phyloP scores from a whole-genome alignment of 1,140 invertebrate species.

The Neuroterus valhalla region DNA sequence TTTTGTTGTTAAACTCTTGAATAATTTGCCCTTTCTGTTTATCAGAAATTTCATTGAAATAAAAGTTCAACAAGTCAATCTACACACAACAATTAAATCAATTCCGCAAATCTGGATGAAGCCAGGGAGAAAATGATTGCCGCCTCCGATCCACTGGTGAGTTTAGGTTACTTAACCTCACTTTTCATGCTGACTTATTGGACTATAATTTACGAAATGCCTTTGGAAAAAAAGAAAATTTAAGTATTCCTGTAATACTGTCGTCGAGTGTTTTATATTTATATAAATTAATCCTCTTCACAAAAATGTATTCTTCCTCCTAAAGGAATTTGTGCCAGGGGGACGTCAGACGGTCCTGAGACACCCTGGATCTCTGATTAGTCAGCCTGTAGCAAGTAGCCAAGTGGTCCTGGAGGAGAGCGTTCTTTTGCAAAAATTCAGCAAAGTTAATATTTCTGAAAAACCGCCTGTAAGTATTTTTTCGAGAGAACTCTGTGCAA shows the following conservation, averaged over 20 bases:
- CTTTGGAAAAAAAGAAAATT: too few species aligned
- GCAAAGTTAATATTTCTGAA: conserved; percentile 84
- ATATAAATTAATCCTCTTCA: neutral
- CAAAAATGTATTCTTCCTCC: conserved; percentile 33
- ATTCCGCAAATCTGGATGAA: conserved; percentile 84
- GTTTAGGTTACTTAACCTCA: conserved; percentile 45
- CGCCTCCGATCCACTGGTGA: conserved; percentile 87
- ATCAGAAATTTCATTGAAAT: conserved; percentile 17
- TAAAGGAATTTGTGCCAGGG: conserved; percentile 92
- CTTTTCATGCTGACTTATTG: conserved; percentile 38
- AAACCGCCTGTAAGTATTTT: conserved; percentile 69
- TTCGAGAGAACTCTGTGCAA: conserved; percentile 20
- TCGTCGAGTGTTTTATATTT: too few species aligned
- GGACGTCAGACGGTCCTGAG: conserved; percentile 86
- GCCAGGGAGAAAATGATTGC: conserved; percentile 85
- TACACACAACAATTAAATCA: conserved; percentile 46
- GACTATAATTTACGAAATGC: too few species aligned
- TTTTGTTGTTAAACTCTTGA: conserved; percentile 11
- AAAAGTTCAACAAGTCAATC: conserved; percentile 34
- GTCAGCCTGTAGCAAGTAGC: conserved; percentile 45
- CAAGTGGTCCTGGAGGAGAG: conserved; percentile 72
- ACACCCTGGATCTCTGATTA: conserved; percentile 82
- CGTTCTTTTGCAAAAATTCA: conserved; percentile 81
- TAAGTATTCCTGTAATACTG: too few species aligned
- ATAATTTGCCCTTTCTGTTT: conserved; percentile 17